A percentile compares a stretch with the other conserved stretches of the same genome.
Evolutionary conservation across 2,888 invertebrate species (phyloP).

Genomic region (Cheilosia grossa): DNA sequence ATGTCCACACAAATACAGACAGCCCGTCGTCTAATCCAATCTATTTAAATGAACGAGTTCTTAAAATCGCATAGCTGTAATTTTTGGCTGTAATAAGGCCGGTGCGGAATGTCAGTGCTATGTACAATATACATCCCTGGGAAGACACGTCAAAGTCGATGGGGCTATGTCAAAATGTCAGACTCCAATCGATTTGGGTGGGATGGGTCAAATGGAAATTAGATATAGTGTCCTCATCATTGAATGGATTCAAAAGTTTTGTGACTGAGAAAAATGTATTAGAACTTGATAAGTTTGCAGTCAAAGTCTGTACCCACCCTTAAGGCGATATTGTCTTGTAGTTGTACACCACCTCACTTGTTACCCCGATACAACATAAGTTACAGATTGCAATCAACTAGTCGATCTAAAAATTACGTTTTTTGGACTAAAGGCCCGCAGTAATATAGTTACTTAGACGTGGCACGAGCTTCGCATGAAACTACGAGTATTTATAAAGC

Average conservation of each 20-base stretch:
- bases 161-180: conserved; percentile 6
- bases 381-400: conserved; percentile 23
- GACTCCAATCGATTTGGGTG: conserved; percentile 11
- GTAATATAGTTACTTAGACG: background rate
- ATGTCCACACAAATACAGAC: background rate
- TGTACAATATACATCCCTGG: background rate
- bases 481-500: background rate
- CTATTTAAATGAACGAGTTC: conserved; percentile 48
- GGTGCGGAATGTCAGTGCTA: background rate
- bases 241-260: no score
- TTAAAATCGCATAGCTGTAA: conserved; percentile 45
- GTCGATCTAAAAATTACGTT: conserved; percentile 17
- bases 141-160: no score
- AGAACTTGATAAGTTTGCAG: no score
- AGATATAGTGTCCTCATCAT: background rate
- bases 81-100: conserved; percentile 30
- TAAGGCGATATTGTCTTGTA: background rate
- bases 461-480: conserved; percentile 28
- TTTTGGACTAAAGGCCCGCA: background rate
- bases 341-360: background rate
- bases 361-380: conserved; percentile 7
- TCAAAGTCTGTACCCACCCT: no score
- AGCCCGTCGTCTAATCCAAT: conserved; percentile 51
- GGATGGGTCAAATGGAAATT: conserved; percentile 5
- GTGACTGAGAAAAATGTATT: no score